These are phyloP conservation scores for Sula dactylatra DNA, from an alignment of 2,113 vertebrate species.

Conservation along the genomic window DNA sequence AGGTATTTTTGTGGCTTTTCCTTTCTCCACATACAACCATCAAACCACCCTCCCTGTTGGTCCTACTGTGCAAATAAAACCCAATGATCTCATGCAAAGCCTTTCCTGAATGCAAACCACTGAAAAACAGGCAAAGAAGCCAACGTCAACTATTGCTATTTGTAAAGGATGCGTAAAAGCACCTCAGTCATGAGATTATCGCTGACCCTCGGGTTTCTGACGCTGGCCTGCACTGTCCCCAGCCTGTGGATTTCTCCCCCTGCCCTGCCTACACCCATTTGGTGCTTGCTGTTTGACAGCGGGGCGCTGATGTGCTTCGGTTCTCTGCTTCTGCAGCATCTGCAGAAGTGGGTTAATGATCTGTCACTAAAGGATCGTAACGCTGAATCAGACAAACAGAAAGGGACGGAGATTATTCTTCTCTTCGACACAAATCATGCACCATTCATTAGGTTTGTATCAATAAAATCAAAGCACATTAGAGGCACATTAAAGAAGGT, in stretches of 20 bases:
- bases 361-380: background rate
- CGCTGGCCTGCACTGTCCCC: no score
- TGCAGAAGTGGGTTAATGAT: background rate
- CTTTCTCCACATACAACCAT: background rate
- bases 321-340: background rate
- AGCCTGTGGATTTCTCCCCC: no score
- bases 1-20: background rate
- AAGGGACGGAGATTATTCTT: background rate
- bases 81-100: fast-evolving
- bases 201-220: background rate
- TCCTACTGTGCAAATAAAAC: background rate
- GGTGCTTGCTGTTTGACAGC: background rate
- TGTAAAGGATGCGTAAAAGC: background rate
- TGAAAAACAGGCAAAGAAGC: background rate
- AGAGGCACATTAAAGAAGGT: background rate
- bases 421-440: background rate
- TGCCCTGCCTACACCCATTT: background rate
- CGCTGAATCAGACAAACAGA: background rate
- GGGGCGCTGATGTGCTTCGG: background rate
- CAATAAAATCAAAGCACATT: background rate
- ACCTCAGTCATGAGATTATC: fast-evolving
- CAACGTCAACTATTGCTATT: background rate
- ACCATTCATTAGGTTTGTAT: background rate
- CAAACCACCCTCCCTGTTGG: background rate
- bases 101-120: background rate